Evolutionary conservation across 2,113 vertebrate species (phyloP), one percentile per base, ranked within the genome.

Genomic region (Oreochromis tanganicae): DNA sequence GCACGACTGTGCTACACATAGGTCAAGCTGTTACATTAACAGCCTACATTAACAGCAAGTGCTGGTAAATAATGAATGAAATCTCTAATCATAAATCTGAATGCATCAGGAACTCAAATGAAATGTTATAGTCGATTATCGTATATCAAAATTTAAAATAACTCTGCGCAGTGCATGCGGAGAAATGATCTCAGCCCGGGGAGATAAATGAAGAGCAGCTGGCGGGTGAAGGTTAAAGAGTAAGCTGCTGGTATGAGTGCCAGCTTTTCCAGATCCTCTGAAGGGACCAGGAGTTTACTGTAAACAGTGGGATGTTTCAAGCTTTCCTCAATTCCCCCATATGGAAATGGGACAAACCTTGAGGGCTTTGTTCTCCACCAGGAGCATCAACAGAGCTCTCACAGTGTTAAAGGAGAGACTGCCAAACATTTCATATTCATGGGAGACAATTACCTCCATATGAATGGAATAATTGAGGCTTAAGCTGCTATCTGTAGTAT

Each of bases 341-440:
- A 96, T 96, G 96, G 96, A 96, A 96, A 97, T 96, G 94, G 90
- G 5, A 83, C 90, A 92, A 94, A 95, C 92, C 95, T 96, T 79
- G 5, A 71, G 89, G 93, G 91, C 95, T 93, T 95, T 95, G 93
- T 95, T 87, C 88, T 88, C 38, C 82, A 88, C 41, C 83, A 87
- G 59, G 78, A 91, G 88, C 90, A 93, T 91, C 86, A 90, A 92
- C 80, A 89, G 52, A 27, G 50, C 55, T 86, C 89, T 91, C 85
- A 83, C 81, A 87, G 73, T 93, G 92, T 95, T 93, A 94, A 93
- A 96, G 92, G 87, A 88, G 92, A 86, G 87, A 85, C 91, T 88
- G 93, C 34, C 89, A 94, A 94, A 95, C 94, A 92, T 93, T 97
- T 97, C 94, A 94, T 93, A 97, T 97, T 96, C 96, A 96, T 96